Percentiles rank a stretch among this genome's conserved stretches.
Evolutionary conservation across 2,113 vertebrate genomes (phyloP).

Genomic region (Etia nguti): DNA sequence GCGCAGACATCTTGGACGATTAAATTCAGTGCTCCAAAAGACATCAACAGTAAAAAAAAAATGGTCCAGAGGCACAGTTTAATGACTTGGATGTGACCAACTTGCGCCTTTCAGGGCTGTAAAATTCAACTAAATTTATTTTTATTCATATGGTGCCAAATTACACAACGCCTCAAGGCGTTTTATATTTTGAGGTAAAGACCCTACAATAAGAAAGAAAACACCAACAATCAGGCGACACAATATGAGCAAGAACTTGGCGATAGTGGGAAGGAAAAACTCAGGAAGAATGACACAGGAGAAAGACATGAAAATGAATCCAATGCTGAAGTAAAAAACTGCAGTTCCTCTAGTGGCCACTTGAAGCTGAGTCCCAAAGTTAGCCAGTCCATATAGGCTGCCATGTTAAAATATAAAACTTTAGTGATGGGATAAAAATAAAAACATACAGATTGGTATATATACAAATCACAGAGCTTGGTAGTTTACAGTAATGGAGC

Average conservation of each 20-base stretch:
- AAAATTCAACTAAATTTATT: no score
- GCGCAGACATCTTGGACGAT: neutral
- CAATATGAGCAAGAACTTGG: neutral
- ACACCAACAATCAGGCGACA: neutral
- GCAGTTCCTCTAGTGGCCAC: neutral
- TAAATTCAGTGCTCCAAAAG: neutral
- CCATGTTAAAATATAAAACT: neutral
- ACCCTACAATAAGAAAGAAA: neutral
- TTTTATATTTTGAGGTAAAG: neutral
- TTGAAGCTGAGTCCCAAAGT: neutral
- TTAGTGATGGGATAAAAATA: neutral
- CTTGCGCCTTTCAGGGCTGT: no score
- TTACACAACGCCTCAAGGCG: accelerated
- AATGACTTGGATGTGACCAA: accelerated
- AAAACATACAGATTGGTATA: neutral
- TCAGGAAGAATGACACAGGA: neutral
- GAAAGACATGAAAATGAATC: accelerated
- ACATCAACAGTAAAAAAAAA: neutral
- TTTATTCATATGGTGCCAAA: neutral
- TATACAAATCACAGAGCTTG: accelerated
- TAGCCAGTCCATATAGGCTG: accelerated
- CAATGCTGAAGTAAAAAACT: neutral
- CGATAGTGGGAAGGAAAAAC: accelerated
- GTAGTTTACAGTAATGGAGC: neutral
- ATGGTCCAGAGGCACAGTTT: neutral